phyloP scores from a whole-genome alignment of 2,888 invertebrate genomes.

The Ferdinandea cuprea region DNA sequence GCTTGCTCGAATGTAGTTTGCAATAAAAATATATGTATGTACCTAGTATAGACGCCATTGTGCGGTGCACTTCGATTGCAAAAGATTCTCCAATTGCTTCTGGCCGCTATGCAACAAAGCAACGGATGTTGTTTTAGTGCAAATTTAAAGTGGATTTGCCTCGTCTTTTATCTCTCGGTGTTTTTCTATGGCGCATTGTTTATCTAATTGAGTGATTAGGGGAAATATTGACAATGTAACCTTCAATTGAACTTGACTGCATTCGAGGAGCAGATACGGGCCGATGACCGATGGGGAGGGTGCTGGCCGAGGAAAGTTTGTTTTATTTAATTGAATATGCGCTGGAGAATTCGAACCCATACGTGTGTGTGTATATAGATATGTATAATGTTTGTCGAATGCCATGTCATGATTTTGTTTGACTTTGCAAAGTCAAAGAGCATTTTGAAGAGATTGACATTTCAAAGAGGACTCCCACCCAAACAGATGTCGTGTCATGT shows the following conservation, averaged over 20 bases:
- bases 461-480: not conserved
- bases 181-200: slow-evolving; percentile 1
- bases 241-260: slow-evolving; percentile 16
- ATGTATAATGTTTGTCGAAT: slow-evolving; percentile 45
- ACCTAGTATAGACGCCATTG: slow-evolving; percentile 7
- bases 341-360: not conserved
- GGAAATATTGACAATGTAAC: slow-evolving; percentile 17
- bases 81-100: slow-evolving; percentile 2
- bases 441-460: slow-evolving; percentile 32
- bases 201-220: slow-evolving; percentile 55
- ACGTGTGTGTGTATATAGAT: not conserved
- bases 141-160: slow-evolving; percentile 32
- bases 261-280: not conserved
- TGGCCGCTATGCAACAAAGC: slow-evolving; percentile 48
- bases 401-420: slow-evolving; percentile 47
- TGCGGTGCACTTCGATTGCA: not conserved
- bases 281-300: not conserved
- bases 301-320: slow-evolving; percentile 26
- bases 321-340: slow-evolving; percentile 44
- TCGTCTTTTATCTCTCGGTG: slow-evolving; percentile 12
- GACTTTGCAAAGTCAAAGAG: slow-evolving; percentile 46
- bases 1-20: slow-evolving; percentile 9
- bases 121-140: slow-evolving; percentile 62
- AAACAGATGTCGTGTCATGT: not conserved
- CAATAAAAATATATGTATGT: too few species aligned